Evolutionary conservation across 2,113 vertebrate species (phyloP), one percentile per base, ranked within the genome.

Genomic region (Nyctibius bracteatus): DNA sequence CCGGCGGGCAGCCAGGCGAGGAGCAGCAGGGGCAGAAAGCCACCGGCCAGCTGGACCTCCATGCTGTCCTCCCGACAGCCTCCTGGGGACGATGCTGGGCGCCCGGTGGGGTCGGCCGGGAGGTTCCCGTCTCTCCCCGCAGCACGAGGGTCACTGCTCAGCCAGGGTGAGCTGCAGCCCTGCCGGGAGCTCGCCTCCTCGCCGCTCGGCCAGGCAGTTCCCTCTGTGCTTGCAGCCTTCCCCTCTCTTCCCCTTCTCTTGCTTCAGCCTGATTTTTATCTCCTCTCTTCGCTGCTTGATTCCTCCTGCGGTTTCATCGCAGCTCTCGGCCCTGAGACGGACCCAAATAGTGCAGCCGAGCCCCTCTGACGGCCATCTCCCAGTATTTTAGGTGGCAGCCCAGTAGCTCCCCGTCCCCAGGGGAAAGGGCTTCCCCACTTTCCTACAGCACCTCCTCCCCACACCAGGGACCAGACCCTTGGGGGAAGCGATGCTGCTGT

Each of bases 341-440:
- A 62, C 31, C 11, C 1, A 0, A 51, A 58, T 14, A 81, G 59
- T 3, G 1, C 10, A 39, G 20, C 14, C 0, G 0, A 43, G 24
- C 27, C 30, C 25, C 10, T 2, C 80, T 37, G n/a, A n/a, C n/a
- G 33, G 55, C 51, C 49, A 18, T 52, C 59, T 44, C 35, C 22
- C 68, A 35, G 43, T 9, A 7, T 9, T n/a, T 39, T 4, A n/a
- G 46, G 30, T n/a, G 9, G 3, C 61, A 41, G 46, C 67, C 51
- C 78, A 52, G 75, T 13, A 63, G 41, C 33, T 66, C 41, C 41
- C 27, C 8, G 4, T 25, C 6, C 2, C 66, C 14, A 27, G 14
- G 10, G 33, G 15, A 52, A 85, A n/a, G n/a, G 52, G 51, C 33
- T 51, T 27, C 13, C n/a, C 9, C 49, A 16, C 46, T 41, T 49